phyloP scores from a whole-genome alignment of 92 coral and sea anemone genomes.

The Actinernus sp. region DNA sequence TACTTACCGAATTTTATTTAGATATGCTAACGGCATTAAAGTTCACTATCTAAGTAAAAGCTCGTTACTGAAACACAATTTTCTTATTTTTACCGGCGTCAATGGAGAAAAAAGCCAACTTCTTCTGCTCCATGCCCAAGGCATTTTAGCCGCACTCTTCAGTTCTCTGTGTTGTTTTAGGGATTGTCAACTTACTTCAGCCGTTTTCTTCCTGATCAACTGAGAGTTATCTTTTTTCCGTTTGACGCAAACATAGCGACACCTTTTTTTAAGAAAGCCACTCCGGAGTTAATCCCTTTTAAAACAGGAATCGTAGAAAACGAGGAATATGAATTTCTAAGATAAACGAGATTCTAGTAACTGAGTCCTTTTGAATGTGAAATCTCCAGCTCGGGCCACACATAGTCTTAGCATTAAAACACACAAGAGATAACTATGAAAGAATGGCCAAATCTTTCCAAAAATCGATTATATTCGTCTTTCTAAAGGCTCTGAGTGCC shows the following conservation, averaged over 20 bases:
- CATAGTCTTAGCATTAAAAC: too few relatives aligned
- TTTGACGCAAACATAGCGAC: not conserved
- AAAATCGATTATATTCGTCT: not conserved
- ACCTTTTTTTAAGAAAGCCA: conserved; percentile 1
- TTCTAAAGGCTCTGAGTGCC: not conserved
- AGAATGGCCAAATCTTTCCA: not conserved
- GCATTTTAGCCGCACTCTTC: too few relatives aligned
- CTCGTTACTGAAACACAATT: too few relatives aligned
- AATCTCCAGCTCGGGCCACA: too few relatives aligned
- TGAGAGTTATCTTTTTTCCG: not conserved
- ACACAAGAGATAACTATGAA: not conserved
- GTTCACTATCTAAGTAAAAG: conserved; percentile 9
- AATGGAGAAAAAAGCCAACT: too few relatives aligned
- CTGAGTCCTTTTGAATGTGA: not conserved
- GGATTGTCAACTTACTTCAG: too few relatives aligned
- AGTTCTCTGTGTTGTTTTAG: too few relatives aligned
- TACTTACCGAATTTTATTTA: too few relatives aligned
- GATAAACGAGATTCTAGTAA: not conserved
- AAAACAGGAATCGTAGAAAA: not conserved
- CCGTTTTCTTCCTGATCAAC: not conserved
- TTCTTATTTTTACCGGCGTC: too few relatives aligned
- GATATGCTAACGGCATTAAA: conserved; percentile 14
- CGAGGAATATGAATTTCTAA: not conserved
- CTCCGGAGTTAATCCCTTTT: conserved; percentile 6
- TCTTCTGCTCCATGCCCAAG: too few relatives aligned